phyloP scores from a whole-genome alignment of 2,797 vertebrate species.

The Lindbergichthys nudifrons region DNA sequence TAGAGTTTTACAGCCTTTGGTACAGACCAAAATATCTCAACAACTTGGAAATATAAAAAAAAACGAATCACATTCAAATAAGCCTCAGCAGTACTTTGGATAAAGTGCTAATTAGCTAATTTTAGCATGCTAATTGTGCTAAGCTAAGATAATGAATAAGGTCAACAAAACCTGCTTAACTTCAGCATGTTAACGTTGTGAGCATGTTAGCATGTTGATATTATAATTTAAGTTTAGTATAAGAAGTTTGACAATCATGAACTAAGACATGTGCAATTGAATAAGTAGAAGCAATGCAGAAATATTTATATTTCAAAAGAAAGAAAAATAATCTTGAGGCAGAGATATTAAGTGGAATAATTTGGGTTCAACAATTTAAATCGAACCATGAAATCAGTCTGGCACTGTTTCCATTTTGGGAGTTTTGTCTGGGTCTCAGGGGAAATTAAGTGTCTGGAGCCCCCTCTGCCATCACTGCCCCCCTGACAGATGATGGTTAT shows the following conservation, averaged over 20 bases:
- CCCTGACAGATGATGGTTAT: conserved; percentile 72
- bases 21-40: background rate
- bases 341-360: background rate
- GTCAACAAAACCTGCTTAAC: background rate
- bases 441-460: background rate
- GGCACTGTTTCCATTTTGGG: conserved; percentile 1
- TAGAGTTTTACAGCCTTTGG: background rate
- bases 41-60: background rate
- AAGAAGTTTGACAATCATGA: background rate
- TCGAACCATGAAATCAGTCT: background rate
- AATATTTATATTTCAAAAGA: background rate
- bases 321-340: background rate
- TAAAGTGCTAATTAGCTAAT: background rate
- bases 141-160: conserved; percentile 1
- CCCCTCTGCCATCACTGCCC: conserved; percentile 51
- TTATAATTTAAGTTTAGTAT: background rate
- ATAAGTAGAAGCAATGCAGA: background rate
- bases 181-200: background rate
- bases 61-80: background rate
- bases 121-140: background rate
- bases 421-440: conserved; percentile 15
- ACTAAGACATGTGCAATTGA: background rate
- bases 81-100: too few relatives aligned
- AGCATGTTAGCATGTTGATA: background rate
- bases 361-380: background rate